phyloP scores from a whole-genome alignment of 2,113 vertebrate species.

The Procapra przewalskii region DNA sequence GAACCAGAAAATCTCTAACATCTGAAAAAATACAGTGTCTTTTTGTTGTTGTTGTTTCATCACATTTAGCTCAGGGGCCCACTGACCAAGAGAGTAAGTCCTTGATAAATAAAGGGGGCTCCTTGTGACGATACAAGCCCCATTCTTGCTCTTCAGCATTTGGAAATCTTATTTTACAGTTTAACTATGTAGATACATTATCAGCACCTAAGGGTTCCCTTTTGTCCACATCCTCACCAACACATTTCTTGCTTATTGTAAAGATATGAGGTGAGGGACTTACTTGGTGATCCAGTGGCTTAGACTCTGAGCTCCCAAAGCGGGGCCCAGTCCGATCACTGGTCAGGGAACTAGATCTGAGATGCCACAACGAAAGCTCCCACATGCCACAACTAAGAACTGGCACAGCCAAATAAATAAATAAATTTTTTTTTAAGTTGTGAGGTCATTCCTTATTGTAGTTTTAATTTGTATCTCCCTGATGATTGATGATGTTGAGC shows the following conservation, averaged over 20 bases:
- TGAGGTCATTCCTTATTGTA: background rate
- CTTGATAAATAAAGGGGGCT: background rate
- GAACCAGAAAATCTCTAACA: background rate
- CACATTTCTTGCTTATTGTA: background rate
- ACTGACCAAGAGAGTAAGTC: background rate
- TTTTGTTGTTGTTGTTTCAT: background rate
- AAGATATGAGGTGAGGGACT: background rate
- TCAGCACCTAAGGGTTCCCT: background rate
- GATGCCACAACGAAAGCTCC: background rate
- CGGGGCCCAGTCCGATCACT: fast-evolving
- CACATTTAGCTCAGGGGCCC: background rate
- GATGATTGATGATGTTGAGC: background rate
- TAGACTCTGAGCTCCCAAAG: background rate
- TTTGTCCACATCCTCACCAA: background rate
- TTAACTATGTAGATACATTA: background rate
- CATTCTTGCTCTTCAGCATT: background rate
- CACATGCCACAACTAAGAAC: background rate
- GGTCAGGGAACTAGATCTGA: background rate
- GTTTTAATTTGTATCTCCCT: background rate
- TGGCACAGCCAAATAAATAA: background rate
- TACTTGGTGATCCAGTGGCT: background rate
- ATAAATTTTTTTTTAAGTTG: background rate
- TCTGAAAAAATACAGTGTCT: constrained; percentile 11
- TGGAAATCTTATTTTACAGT: background rate
- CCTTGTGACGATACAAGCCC: background rate